Evolutionary conservation across 1,140 invertebrate genomes (phyloP).

Genomic region (Euura saliciscinereae): DNA sequence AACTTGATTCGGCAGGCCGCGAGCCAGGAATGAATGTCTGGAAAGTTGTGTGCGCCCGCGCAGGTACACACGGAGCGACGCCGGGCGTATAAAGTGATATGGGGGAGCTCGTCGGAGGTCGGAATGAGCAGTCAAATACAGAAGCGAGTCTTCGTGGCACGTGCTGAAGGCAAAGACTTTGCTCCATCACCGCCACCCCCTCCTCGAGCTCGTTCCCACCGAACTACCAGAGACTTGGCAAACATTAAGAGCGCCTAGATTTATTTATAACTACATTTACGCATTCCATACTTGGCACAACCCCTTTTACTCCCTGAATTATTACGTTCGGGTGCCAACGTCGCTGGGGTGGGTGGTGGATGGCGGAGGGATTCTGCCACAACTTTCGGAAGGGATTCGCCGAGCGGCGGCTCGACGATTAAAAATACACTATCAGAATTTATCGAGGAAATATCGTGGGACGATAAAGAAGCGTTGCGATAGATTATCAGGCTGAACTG

Average conservation of each 20-base stretch:
- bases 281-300: slow-evolving; percentile 48
- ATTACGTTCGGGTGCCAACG: slow-evolving; percentile 53
- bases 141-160: neutral
- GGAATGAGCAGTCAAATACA: neutral
- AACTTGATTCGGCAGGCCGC: no score
- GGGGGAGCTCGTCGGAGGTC: neutral
- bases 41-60: no score
- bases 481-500: no score
- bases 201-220: neutral
- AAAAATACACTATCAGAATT: no score
- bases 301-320: slow-evolving; percentile 52
- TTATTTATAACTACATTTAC: slow-evolving; percentile 64
- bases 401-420: no score
- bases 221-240: slow-evolving; percentile 18
- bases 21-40: no score
- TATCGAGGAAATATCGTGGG: no score
- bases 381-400: neutral
- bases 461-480: no score
- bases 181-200: neutral
- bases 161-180: neutral
- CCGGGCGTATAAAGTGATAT: neutral
- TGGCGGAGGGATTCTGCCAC: neutral
- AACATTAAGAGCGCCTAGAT: slow-evolving; percentile 61
- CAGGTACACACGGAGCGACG: no score
- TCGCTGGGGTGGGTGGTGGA: neutral